phyloP scores from a whole-genome alignment of 2,888 invertebrate species.

The Hirudinaria manillensis region DNA sequence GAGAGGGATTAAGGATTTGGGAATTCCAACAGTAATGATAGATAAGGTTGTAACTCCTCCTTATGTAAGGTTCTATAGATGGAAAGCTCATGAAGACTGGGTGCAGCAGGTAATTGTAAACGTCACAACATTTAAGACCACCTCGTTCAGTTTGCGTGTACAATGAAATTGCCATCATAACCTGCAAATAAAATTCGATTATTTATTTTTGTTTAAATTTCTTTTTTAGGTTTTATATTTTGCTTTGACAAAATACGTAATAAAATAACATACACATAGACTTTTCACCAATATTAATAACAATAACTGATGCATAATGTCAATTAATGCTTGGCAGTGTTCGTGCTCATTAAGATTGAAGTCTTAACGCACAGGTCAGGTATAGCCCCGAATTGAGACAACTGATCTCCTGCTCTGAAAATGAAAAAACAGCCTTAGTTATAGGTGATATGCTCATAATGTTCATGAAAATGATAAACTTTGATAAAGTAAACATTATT shows the following conservation, averaged over 20 bases:
- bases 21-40: slow-evolving; percentile 51
- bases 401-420: slow-evolving; percentile 54
- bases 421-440: slow-evolving; percentile 52
- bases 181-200: too few relatives aligned
- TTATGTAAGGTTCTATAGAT: slow-evolving; percentile 50
- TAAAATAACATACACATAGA: too few relatives aligned
- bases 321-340: neutral
- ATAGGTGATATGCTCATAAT: slow-evolving; percentile 46
- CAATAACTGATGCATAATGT: too few relatives aligned
- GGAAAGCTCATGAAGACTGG: slow-evolving; percentile 55
- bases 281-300: too few relatives aligned
- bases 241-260: too few relatives aligned
- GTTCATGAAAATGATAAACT: too few relatives aligned
- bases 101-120: slow-evolving; percentile 48
- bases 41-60: slow-evolving; percentile 46
- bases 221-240: too few relatives aligned
- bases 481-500: too few relatives aligned
- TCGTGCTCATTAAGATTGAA: neutral
- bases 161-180: too few relatives aligned
- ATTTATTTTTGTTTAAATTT: too few relatives aligned
- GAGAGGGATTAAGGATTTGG: slow-evolving; percentile 44
- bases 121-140: too few relatives aligned
- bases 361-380: neutral
- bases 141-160: too few relatives aligned
- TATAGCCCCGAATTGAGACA: slow-evolving; percentile 44